phyloP scores from a whole-genome alignment of 2,888 invertebrate genomes.

The Silvanus unidentatus region DNA sequence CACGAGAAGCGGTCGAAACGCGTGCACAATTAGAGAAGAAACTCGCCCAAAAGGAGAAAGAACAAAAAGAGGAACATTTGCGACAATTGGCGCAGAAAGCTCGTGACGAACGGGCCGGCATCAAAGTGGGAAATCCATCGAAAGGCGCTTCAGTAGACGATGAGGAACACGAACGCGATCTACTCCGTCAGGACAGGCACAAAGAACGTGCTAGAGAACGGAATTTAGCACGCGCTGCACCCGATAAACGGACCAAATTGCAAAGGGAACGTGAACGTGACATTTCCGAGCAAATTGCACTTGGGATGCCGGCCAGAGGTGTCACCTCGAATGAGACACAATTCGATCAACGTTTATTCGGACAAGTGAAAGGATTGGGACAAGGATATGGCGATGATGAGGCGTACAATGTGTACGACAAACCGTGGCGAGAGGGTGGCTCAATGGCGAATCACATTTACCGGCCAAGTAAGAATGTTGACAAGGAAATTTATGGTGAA shows the following conservation, averaged over 20 bases:
- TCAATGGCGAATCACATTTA: conserved; percentile 85
- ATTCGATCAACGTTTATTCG: conserved; percentile 95
- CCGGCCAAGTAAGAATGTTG: conserved; percentile 78
- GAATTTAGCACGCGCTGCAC: conserved; percentile 88
- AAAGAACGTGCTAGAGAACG: conserved; percentile 88
- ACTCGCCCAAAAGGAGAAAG: conserved; percentile 95
- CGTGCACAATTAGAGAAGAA: conserved; percentile 93
- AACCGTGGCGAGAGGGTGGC: conserved; percentile 91
- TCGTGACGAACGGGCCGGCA: conserved; percentile 88
- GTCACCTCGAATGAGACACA: conserved; percentile 67
- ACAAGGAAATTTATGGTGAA: conserved; percentile 84
- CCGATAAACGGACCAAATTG: conserved; percentile 85
- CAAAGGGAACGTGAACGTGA: conserved; percentile 91
- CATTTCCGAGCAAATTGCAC: conserved; percentile 96
- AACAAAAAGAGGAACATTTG: conserved; percentile 93
- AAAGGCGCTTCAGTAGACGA: conserved; percentile 45
- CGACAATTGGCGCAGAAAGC: conserved; percentile 91
- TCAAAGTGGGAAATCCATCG: conserved; percentile 45
- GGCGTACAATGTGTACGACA: conserved; percentile 95
- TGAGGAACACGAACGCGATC: conserved; percentile 76
- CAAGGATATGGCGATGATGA: conserved; percentile 93
- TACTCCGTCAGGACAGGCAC: conserved; percentile 81
- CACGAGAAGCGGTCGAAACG: conserved; percentile 95
- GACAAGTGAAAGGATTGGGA: conserved; percentile 84
- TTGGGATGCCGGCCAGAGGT: conserved; percentile 86